Conservation (phyloP, 1,140 invertebrate genomes). For the Drosophila micromelanica region DNA sequence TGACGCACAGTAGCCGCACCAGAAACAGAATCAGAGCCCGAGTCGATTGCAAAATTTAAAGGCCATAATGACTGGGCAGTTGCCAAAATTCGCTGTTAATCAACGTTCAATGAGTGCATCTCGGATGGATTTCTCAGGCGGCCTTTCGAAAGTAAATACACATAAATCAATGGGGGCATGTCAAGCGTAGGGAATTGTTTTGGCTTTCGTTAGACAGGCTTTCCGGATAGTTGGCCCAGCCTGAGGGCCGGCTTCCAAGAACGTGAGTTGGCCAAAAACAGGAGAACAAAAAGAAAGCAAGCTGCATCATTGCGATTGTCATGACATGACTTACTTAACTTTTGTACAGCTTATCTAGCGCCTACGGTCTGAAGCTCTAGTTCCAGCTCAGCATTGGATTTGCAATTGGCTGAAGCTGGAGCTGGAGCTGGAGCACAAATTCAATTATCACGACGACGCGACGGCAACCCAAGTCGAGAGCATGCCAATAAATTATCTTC, state of each 20-base stretch:
- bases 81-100: slow-evolving; percentile 5
- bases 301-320: slow-evolving; percentile 68
- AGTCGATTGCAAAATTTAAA: slow-evolving; percentile 59
- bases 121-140: slow-evolving; percentile 1
- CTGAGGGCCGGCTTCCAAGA: slow-evolving; percentile 54
- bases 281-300: slow-evolving; percentile 8
- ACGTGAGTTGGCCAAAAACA: slow-evolving; percentile 63
- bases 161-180: slow-evolving; percentile 62
- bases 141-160: slow-evolving; percentile 68
- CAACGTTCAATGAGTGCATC: slow-evolving; percentile 12
- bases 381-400: slow-evolving; percentile 20
- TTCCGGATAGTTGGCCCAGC: slow-evolving; percentile 28
- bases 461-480: slow-evolving; percentile 62
- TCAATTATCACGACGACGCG: slow-evolving; percentile 77
- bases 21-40: neutral
- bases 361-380: slow-evolving; percentile 52
- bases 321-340: slow-evolving; percentile 82
- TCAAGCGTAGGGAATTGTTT: slow-evolving; percentile 28
- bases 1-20: slow-evolving; percentile 63
- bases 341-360: slow-evolving; percentile 69
- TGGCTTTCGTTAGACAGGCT: slow-evolving; percentile 45
- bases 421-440: slow-evolving; percentile 62
- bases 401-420: slow-evolving; percentile 3
- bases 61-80: slow-evolving; percentile 56
- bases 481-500: slow-evolving; percentile 80